These are phyloP conservation scores for Antrozous pallidus DNA, from an alignment of 2,797 vertebrate species.

Conservation along the genomic window DNA sequence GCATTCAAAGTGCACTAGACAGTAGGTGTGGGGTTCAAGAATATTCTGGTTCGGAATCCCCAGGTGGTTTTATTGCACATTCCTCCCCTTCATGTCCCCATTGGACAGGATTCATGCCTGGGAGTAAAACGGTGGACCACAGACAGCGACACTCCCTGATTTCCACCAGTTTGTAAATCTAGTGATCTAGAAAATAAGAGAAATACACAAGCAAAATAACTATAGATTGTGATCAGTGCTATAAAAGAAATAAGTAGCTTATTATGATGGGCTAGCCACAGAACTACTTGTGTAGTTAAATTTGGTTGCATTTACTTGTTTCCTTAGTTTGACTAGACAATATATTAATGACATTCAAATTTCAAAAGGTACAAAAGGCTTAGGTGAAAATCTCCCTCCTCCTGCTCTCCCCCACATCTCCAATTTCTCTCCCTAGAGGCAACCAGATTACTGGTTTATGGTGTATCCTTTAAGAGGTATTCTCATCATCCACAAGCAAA, in stretches of 20 bases:
- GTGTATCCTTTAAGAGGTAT: not conserved
- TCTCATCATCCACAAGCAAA: not conserved
- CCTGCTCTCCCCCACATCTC: accelerated
- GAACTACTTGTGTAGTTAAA: not conserved
- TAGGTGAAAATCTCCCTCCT: not conserved
- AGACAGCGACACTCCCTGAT: not conserved
- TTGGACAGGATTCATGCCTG: not conserved
- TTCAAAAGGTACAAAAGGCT: not conserved
- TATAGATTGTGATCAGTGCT: not conserved
- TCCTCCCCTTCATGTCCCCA: not conserved
- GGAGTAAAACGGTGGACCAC: not conserved
- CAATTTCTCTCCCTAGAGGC: not conserved
- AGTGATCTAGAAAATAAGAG: not conserved
- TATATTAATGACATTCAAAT: not conserved
- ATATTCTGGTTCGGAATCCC: not conserved
- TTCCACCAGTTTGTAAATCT: not conserved
- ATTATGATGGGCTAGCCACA: not conserved
- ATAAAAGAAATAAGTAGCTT: not conserved
- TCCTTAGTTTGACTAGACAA: not conserved
- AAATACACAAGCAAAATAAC: not conserved
- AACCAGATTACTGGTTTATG: not conserved
- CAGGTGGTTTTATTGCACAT: not conserved
- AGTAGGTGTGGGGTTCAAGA: not conserved
- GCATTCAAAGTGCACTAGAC: not conserved
- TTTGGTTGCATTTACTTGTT: not conserved